Conservation (phyloP, 1,140 invertebrate species). For the Contarinia nasturtii region DNA sequence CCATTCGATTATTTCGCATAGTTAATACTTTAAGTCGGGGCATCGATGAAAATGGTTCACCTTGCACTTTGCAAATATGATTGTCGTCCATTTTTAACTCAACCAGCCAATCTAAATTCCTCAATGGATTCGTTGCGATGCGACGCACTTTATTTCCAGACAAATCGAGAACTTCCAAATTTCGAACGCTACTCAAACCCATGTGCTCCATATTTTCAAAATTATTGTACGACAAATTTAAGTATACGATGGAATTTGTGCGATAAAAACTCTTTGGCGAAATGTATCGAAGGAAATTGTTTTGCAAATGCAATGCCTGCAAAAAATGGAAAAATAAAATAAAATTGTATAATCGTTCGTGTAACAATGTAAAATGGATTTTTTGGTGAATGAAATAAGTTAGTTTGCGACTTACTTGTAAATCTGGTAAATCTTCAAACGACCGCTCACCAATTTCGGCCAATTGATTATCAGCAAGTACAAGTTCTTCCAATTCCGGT, state of each 20-base stretch:
- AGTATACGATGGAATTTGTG: constrained; percentile 52
- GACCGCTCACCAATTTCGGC: constrained; percentile 47
- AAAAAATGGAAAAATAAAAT: constrained; percentile 16
- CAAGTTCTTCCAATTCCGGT: constrained; percentile 53
- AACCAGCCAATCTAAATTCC: constrained; percentile 60
- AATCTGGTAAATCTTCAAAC: constrained; percentile 52
- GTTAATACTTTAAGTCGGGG: constrained; percentile 58
- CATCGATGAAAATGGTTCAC: constrained; percentile 61
- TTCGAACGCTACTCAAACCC: constrained; percentile 46
- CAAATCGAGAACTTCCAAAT: constrained; percentile 61
- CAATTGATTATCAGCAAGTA: constrained; percentile 55
- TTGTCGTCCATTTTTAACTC: constrained; percentile 65
- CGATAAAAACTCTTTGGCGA: constrained; percentile 57
- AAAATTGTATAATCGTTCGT: no score
- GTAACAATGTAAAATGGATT: no score
- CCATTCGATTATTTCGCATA: constrained; percentile 57
- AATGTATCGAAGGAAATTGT: constrained; percentile 53
- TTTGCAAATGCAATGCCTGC: constrained; percentile 56
- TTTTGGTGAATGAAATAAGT: not conserved
- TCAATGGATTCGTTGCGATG: constrained; percentile 40
- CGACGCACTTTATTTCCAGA: constrained; percentile 56
- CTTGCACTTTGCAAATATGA: constrained; percentile 46
- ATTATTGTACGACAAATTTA: constrained; percentile 66
- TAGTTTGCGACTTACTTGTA: constrained; percentile 27
- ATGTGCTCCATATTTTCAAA: constrained; percentile 47